Evolutionary conservation across 2,113 vertebrate genomes (phyloP), one percentile per base, ranked within the genome.

Genomic region (Heterotilapia buettikoferi): DNA sequence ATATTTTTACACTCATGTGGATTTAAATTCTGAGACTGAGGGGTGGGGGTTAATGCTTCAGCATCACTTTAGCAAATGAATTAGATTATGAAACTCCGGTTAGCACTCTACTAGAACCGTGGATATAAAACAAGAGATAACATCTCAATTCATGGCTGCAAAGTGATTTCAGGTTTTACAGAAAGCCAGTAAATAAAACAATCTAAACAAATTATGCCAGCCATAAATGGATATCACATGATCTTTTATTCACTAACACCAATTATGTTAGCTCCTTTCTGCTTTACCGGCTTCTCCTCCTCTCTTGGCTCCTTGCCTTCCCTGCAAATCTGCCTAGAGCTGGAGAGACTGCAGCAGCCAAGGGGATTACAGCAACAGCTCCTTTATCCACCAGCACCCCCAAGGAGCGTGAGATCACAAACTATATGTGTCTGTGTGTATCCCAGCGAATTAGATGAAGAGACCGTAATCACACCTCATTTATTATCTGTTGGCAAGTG

Each of bases 331-430:
- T 84, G 66, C 50, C 52, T 9, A 7, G 82, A 88, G 87, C 43
- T 59, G 79, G 90, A 88, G 78, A 88, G 66, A 79, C 82, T 54
- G 47, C 80, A 84, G 57, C 90, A 92, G 91, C 89, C 89, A 88
- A 82, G 89, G 57, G 78, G 82, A 88, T 92, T 87, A 86, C 45
- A 87, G 80, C 86, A 81, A 90, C 92, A 94, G 93, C 94, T 92
- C 88, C 89, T 93, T 89, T 83, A 88, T 92, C 87, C 92, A 87
- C 88, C 89, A 93, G 92, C 89, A 92, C 91, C 92, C 81, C 43
- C 9, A 63, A 82, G 73, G 84, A 92, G 89, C 63, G 78, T 91
- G 92, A 90, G 89, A 93, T 85, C 87, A 92, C 85, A 89, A 71
- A 82, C 84, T 40, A 50, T 78, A 86, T 86, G 87, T 87, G 84